These are phyloP conservation scores for Caranx ignobilis DNA, from an alignment of 2,113 vertebrate species.

Conservation along the genomic window DNA sequence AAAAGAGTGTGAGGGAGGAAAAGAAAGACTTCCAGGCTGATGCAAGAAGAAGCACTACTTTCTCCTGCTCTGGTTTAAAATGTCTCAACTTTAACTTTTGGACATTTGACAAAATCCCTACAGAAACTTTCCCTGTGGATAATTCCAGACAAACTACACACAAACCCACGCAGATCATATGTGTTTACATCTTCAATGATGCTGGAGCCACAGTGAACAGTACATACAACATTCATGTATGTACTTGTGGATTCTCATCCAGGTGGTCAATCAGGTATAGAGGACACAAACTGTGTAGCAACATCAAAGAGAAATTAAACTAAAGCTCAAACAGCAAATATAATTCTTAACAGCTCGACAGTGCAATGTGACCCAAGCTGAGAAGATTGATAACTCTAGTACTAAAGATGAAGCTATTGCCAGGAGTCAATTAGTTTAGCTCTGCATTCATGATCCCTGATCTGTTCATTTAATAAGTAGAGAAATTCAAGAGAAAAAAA, in stretches of 20 bases:
- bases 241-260: neutral
- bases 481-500: no score
- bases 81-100: neutral
- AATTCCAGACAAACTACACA: neutral
- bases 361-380: no score
- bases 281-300: neutral
- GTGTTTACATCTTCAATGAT: neutral
- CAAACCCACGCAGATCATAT: neutral
- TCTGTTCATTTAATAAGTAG: neutral
- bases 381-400: neutral
- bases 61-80: neutral
- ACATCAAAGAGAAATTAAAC: neutral
- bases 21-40: constrained; percentile 17
- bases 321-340: neutral
- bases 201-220: neutral
- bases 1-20: constrained; percentile 7
- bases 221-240: no score
- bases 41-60: constrained; percentile 1
- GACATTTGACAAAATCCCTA: constrained; percentile 19
- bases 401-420: neutral
- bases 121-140: neutral
- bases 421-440: neutral
- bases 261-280: neutral
- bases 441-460: neutral
- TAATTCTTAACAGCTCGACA: neutral